phyloP scores from a whole-genome alignment of 2,888 invertebrate genomes.

The Bhutanitis thaidina region DNA sequence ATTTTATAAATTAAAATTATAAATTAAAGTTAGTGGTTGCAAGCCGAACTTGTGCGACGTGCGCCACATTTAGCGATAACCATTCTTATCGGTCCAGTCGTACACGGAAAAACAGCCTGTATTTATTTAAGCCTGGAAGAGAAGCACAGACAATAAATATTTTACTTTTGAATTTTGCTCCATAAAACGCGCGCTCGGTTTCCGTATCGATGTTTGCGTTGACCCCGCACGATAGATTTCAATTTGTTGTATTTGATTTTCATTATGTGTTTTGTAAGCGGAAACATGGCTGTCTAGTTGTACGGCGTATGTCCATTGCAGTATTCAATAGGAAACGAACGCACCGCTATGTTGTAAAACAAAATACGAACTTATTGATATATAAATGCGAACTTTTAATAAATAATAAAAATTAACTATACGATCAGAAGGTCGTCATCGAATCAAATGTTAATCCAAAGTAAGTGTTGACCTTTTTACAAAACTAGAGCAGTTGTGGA shows the following conservation, averaged over 20 bases:
- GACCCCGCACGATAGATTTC: constrained; percentile 46
- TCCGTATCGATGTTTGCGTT: constrained; percentile 41
- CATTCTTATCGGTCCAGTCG: background rate
- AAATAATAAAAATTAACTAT: no score
- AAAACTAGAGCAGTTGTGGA: no score
- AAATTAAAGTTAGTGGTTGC: background rate
- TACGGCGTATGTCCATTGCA: constrained; percentile 12
- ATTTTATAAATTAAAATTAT: no score
- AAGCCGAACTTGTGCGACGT: background rate
- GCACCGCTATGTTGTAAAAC: constrained; percentile 6
- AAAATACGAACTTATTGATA: no score
- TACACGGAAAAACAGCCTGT: constrained; percentile 29
- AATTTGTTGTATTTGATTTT: constrained; percentile 64
- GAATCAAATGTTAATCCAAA: no score
- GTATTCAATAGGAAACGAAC: constrained; percentile 10
- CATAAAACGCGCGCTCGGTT: constrained; percentile 38
- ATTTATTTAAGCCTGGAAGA: constrained; percentile 43
- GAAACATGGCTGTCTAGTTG: constrained; percentile 21
- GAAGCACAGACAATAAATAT: constrained; percentile 56
- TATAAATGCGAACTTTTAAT: no score
- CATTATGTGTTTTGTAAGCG: constrained; percentile 41
- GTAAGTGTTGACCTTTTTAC: no score
- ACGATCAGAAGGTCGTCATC: no score
- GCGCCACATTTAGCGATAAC: background rate
- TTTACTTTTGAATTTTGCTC: constrained; percentile 54